Evolutionary conservation across 2,888 invertebrate species (phyloP), one percentile per base, ranked within the genome.

Genomic region (Napeogenes inachia): DNA sequence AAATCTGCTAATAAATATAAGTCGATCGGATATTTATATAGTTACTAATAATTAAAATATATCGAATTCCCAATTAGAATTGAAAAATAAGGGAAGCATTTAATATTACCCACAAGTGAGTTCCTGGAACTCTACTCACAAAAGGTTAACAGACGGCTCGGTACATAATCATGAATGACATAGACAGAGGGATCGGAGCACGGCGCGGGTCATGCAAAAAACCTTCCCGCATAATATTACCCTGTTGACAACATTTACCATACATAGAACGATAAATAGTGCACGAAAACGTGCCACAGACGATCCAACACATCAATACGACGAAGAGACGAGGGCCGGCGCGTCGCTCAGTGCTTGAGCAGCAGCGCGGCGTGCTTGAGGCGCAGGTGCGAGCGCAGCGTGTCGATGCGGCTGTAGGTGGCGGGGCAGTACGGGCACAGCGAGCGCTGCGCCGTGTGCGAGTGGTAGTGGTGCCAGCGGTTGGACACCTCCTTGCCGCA

Each of bases 391-490:
- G 94, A 93, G 80, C 96, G 94, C 80, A 96, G 91, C 58, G 96
- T 96, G 90, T 97, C 96, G 84, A 95, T 95, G 84, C 96, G 93
- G 91, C 95, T 96, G 92, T 96, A 96, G 67, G 95, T 95, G 76
- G 95, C 95, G 70, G 95, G 94, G 91, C 96, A 96, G 87, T 95
- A 95, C 67, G 95, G 95, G 88, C 96, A 96, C 77, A 93, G 92
- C 72, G 94, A 95, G 75, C 96, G 92, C 86, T 94, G 94, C 71
- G 95, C 93, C 66, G 94, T 95, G 89, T 96, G 96, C 75, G 94
- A 95, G 88, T 96, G 95, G 91, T 93, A 95, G 90, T 96, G 96
- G 86, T 96, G 96, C 96, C 96, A 96, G 87, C 95, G 92, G 91
- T 96, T 96, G 84, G 95, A 95, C 70, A 95, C 95, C 91, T 95